Conservation (phyloP, 2,888 invertebrate genomes). For the Crematogaster levior region DNA sequence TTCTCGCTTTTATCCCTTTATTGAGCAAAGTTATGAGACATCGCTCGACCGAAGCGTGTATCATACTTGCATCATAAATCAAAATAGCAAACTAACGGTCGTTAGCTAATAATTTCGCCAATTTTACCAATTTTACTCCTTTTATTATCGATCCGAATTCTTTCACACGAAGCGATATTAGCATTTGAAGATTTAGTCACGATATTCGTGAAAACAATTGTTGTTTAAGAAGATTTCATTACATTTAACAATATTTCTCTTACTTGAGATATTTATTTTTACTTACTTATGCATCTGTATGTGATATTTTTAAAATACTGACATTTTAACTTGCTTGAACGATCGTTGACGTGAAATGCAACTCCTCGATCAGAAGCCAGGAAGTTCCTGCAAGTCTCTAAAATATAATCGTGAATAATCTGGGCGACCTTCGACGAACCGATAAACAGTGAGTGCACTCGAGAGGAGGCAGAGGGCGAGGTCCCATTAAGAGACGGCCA, state of each 20-base stretch:
- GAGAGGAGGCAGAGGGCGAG: constrained; percentile 4
- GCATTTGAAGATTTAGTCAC: neutral
- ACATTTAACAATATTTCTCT: neutral
- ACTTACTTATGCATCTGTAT: neutral
- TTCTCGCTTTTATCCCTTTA: constrained; percentile 31
- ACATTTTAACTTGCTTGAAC: neutral
- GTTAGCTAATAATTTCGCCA: neutral
- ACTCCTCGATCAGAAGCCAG: neutral
- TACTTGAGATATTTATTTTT: neutral
- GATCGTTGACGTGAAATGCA: neutral
- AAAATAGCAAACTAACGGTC: neutral
- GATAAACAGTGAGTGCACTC: constrained; percentile 24
- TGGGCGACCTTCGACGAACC: constrained; percentile 57
- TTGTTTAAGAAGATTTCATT: neutral
- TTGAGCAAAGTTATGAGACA: constrained; percentile 14
- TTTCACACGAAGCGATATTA: neutral
- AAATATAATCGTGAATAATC: constrained; percentile 68
- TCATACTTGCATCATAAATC: constrained; percentile 42
- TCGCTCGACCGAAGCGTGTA: neutral
- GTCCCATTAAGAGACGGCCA: constrained; percentile 68
- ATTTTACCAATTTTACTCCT: neutral
- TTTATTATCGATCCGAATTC: neutral
- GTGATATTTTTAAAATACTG: neutral
- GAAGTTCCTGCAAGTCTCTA: neutral
- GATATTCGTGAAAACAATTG: neutral